Base-by-base conservation (phyloP, 2,113 vertebrate genomes). In the Melanocharis versteri region DNA sequence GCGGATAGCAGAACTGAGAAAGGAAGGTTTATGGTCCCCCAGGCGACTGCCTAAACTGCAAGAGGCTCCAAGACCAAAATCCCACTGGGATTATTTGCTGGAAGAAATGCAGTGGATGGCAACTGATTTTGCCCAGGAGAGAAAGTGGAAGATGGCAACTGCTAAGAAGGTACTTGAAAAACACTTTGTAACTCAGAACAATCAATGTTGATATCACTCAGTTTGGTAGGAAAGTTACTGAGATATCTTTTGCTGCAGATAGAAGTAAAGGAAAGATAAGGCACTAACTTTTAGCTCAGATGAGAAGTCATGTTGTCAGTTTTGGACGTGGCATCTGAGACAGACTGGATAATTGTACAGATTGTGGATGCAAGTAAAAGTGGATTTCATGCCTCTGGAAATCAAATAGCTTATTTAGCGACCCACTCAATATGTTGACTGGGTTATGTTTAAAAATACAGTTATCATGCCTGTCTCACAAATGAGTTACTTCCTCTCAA, bases 61-160 rank as follows among this genome's bases (percentile, higher is more conserved):
- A 92, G 99, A 99, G 91, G 97, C 98, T 37, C 98, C 98, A 2
- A 98, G 99, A 76, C 98, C 99, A 66, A 99, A 99, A 81, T 99
- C 99, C 11, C 99, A 99, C 27, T 99, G 99, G 99, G 99, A 99
- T 97, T 99, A 99, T 89, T 98, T 99, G 78, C 97, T 99, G 92
- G 99, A 99, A 96, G 99, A 99, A 97, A 99, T 99, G 99, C 99
- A 99, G 94, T 99, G 99, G 99, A 99, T 99, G 99, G 99, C 99
- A 44, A 98, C 99, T 12, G 99, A 99, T 95, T 99, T 99, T 86
- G 99, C 99, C 51, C 99, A 99, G 96, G 99, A 99, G 97, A 98
- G 99, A 84, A 98, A 98, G 86, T 99, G 99, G 99, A 99, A 99
- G 96, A 98, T 99, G 97, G 99, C 99, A 26, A 98, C 99, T 48